Evolutionary conservation across 2,797 vertebrate genomes (phyloP).

Genomic region (Brachyrhaphis roseni): DNA sequence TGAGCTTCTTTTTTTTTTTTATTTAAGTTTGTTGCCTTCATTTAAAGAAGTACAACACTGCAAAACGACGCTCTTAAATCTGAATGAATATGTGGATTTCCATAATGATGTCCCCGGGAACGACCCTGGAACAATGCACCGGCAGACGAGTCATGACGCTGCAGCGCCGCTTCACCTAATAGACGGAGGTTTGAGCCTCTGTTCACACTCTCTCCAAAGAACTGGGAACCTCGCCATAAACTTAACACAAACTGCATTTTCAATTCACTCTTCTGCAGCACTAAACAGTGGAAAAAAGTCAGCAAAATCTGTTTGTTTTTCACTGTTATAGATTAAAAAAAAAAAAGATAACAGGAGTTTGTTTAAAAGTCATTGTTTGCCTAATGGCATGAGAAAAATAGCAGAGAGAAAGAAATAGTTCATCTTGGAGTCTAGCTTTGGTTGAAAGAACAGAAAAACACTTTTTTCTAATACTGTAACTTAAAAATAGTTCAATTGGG

Average conservation of each 20-base stretch:
- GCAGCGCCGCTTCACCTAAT: constrained; percentile 15
- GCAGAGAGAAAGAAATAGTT: no score
- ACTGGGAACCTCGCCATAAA: not conserved
- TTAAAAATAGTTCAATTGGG: no score
- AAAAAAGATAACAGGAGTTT: not conserved
- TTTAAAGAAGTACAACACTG: constrained; percentile 41
- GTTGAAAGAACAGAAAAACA: no score
- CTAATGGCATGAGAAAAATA: no score
- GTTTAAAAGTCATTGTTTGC: no score
- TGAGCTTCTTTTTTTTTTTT: constrained; percentile 34
- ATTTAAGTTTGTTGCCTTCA: constrained; percentile 33
- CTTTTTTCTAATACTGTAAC: no score
- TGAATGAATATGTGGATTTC: constrained; percentile 37
- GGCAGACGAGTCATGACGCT: constrained; percentile 28
- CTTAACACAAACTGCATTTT: not conserved
- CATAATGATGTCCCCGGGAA: constrained; percentile 51
- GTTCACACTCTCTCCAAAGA: not conserved
- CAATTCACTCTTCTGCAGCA: not conserved
- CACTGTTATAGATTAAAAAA: not conserved
- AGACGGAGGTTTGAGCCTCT: not conserved
- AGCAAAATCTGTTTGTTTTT: not conserved
- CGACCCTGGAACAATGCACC: constrained; percentile 55
- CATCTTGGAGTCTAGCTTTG: no score
- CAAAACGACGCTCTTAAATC: constrained; percentile 48
- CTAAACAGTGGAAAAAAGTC: not conserved